phyloP scores from a whole-genome alignment of 1,140 invertebrate genomes.

The Pseudobourletiella spinata region DNA sequence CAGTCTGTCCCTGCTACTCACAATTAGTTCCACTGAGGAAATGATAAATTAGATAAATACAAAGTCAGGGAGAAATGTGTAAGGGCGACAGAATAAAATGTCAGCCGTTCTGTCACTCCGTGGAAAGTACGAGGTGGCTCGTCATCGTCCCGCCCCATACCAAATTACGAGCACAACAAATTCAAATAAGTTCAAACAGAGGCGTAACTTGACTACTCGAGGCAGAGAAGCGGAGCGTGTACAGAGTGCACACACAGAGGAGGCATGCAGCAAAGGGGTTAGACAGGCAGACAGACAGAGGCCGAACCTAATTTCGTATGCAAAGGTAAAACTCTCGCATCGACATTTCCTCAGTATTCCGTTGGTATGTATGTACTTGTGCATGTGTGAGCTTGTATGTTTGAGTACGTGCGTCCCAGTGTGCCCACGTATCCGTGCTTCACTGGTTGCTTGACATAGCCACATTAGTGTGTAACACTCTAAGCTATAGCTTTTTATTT shows the following conservation, averaged over 20 bases:
- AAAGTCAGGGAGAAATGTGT: neutral
- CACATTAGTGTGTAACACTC: too few species aligned
- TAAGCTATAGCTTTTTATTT: neutral
- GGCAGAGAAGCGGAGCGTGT: too few species aligned
- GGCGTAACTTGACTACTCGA: too few species aligned
- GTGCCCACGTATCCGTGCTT: too few species aligned
- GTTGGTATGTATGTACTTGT: neutral
- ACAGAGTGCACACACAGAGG: too few species aligned
- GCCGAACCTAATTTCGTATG: constrained; percentile 9
- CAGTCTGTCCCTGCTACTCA: neutral
- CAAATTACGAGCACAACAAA: constrained; percentile 9
- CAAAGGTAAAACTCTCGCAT: neutral
- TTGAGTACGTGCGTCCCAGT: too few species aligned
- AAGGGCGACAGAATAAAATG: neutral
- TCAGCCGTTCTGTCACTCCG: neutral
- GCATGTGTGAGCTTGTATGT: too few species aligned
- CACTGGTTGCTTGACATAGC: too few species aligned
- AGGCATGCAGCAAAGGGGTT: too few species aligned
- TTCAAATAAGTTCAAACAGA: constrained; percentile 1
- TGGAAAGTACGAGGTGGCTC: too few species aligned
- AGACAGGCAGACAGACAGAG: too few species aligned
- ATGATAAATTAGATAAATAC: constrained; percentile 3
- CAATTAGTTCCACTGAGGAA: neutral
- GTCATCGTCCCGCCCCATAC: neutral
- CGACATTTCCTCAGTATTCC: constrained; percentile 5